A percentile compares a stretch with the other conserved stretches of the same genome.
Conservation (phyloP, 2,797 vertebrate species). For the Heliangelus exortis region DNA sequence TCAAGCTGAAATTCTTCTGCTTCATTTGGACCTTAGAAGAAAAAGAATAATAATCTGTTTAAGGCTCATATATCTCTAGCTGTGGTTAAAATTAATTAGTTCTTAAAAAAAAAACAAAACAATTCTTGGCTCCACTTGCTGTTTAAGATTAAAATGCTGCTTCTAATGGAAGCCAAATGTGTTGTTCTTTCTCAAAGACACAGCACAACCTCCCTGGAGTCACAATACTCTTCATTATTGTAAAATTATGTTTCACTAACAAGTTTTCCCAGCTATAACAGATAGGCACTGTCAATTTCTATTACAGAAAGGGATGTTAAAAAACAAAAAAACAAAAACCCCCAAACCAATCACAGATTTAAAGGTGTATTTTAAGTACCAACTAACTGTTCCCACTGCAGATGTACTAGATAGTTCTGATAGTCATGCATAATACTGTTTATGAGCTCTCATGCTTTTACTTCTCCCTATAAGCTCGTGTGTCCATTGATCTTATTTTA, state of each 20-base stretch:
- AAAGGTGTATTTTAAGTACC: neutral
- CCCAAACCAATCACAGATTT: neutral
- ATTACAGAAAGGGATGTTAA: neutral
- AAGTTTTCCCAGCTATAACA: neutral
- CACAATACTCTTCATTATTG: neutral
- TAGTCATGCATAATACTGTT: neutral
- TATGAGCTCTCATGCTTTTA: neutral
- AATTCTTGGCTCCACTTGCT: neutral
- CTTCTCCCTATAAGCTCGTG: neutral
- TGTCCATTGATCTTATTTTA: neutral
- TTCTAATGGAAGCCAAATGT: neutral
- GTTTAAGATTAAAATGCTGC: neutral
- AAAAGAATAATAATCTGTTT: neutral
- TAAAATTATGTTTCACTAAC: neutral
- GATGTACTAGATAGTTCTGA: neutral
- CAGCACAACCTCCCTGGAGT: neutral
- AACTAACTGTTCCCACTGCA: neutral
- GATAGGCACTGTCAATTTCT: neutral
- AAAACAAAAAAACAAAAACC: neutral
- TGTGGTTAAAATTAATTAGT: neutral
- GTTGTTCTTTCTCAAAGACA: neutral
- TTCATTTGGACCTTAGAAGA: constrained; percentile 83
- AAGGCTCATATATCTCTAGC: neutral
- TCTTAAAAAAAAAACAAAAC: neutral
- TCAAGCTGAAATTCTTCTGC: constrained; percentile 95